Evolutionary conservation across 2,888 invertebrate species (phyloP).

Genomic region (Panopea generosa): DNA sequence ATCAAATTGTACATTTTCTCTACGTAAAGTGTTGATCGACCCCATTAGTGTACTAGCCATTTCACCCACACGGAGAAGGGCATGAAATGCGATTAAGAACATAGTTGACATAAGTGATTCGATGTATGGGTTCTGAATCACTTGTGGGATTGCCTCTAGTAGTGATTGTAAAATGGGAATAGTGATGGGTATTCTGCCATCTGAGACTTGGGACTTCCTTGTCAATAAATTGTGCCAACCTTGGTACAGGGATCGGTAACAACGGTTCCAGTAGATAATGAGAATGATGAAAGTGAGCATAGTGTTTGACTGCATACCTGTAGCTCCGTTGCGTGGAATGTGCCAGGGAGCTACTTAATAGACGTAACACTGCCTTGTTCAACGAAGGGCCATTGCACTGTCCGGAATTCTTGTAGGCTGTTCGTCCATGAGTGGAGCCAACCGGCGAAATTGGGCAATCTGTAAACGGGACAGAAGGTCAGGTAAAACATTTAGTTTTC

Average conservation of each 20-base stretch:
- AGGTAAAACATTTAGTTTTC: slow-evolving; percentile 43
- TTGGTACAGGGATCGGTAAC: slow-evolving; percentile 8
- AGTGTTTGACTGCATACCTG: slow-evolving; percentile 14
- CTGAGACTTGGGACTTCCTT: background rate
- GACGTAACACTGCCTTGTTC: background rate
- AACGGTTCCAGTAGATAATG: slow-evolving; percentile 3
- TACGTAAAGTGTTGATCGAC: background rate
- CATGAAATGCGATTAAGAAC: slow-evolving; percentile 32
- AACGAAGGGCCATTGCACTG: slow-evolving; percentile 5
- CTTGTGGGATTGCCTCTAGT: slow-evolving; percentile 25
- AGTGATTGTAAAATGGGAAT: slow-evolving; percentile 20
- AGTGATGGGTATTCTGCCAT: slow-evolving; percentile 4
- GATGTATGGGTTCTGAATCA: background rate
- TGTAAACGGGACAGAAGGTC: slow-evolving; percentile 52
- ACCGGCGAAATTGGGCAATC: slow-evolving; percentile 29
- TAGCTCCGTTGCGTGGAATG: slow-evolving; percentile 23
- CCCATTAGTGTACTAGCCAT: background rate
- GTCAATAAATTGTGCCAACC: slow-evolving; percentile 36
- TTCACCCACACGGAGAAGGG: slow-evolving; percentile 43
- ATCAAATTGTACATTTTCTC: background rate
- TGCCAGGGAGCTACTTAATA: slow-evolving; percentile 12
- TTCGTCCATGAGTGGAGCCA: slow-evolving; percentile 33
- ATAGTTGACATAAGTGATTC: slow-evolving; percentile 10
- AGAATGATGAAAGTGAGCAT: slow-evolving; percentile 10
- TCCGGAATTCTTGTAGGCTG: slow-evolving; percentile 12